Base-by-base conservation (phyloP, 2,888 invertebrate genomes). In the Pseudeuparius sepicola region DNA sequence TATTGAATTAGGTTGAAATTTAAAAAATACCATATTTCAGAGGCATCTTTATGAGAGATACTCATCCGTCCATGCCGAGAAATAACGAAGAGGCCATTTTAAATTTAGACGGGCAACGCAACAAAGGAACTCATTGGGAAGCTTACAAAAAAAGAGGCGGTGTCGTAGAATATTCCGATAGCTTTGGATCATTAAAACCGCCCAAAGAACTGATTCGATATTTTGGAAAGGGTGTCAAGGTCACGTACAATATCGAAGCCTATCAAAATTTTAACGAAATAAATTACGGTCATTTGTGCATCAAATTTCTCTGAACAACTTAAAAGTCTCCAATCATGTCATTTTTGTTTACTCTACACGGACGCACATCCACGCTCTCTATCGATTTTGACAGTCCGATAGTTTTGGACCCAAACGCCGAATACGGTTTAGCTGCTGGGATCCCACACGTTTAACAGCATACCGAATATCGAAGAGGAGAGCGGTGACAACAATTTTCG, bases 371-470 rank as follows among this genome's bases (percentile, higher is more conserved):
- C 16, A 23, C 17, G n/a, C 4, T 37, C 12, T 37, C 27, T n/a
- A 34, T 34, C 10, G 14, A 37, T 33, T 37, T 37, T 23, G 18
- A 14, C 9, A 27, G 18, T 20, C 31, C 31, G 9, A 24, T 31
- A n/a, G 6, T n/a, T n/a, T 13, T 37, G 14, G 28, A 34, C n/a
- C 9, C 14, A 11, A 28, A 33, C 17, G 15, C 13, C 9, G 23
- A 37, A 10, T 37, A 37, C 11, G 25, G 27, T 17, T 18, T 37
- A 14, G 37, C 37, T 37, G 11, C 15, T 34, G n/a, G 28, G 37
- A 28, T 37, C 20, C 11, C 27, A 34, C 13, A 27, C 37, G n/a
- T 37, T 16, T 18, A 36, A 31, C 24, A 30, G 27, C 15, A 30
- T 18, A n/a, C 29, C 20, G 2, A 35, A 35, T 14, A 30, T 30